Evolutionary conservation across 2,797 vertebrate species (phyloP), one percentile per base, ranked within the genome.

Genomic region (Tachyglossus aculeatus): DNA sequence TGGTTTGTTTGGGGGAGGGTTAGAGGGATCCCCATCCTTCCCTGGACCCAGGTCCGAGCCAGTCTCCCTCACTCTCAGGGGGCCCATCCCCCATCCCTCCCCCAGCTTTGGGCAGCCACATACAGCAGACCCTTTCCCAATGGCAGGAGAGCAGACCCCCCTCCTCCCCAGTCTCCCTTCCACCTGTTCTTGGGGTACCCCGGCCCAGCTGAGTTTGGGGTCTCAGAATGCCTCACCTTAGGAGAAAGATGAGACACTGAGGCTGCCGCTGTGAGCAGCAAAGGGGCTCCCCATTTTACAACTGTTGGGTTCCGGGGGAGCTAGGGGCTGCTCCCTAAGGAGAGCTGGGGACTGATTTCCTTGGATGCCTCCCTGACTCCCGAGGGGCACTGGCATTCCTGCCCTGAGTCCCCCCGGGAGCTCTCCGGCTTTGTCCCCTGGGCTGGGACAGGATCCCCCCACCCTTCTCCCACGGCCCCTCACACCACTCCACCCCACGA

Each of bases 401-500:
- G n/a, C n/a, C n/a, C n/a, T n/a, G n/a, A n/a, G n/a, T n/a, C n/a
- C n/a, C n/a, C n/a, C n/a, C n/a, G n/a, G n/a, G n/a, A n/a, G n/a
- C n/a, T n/a, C n/a, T n/a, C n/a, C n/a, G n/a, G n/a, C n/a, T 47
- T 38, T 47, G 6, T n/a, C 44, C 55, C 5, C 29, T 7, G 22
- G 37, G 22, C 29, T 3, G 37, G 25, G 15, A 3, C 18, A 2
- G 21, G 32, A 51, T 2, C 6, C 2, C 3, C 16, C 36, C 19
- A 27, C n/a, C 62, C 27, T 59, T 18, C 12, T 13, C 22, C 22
- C 63, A 29, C 63, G 36, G 71, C 25, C 19, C 8, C 40, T 32
- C 38, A 36, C 52, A n/a, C 48, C 31, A 31, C 36, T 8, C 25
- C 19, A 71, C 44, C 61, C 78, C 19, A 84, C 80, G 69, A 51